Percentiles rank a stretch among this genome's conserved stretches.
Conservation (phyloP, 2,113 vertebrate species). For the Montifringilla adamsi region DNA sequence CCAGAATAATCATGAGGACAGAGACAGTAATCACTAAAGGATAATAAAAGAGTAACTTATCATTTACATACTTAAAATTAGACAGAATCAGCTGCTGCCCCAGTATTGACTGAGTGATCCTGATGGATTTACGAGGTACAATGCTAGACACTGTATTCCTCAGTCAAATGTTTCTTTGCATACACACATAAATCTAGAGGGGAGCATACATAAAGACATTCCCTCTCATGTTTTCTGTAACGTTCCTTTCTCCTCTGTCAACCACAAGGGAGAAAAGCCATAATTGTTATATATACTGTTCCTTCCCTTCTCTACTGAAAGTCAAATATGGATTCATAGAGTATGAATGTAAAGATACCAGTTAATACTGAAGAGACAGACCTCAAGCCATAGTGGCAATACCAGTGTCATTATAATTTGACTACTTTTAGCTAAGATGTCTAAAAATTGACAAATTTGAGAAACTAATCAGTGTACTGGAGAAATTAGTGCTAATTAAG, state of each 20-base stretch:
- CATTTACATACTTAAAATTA: background rate
- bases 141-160: background rate
- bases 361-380: background rate
- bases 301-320: background rate
- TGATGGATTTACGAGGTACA: background rate
- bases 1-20: background rate
- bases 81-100: background rate
- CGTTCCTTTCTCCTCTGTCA: background rate
- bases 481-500: conserved; percentile 61
- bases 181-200: background rate
- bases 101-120: background rate
- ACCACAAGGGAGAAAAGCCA: background rate
- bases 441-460: conserved; percentile 5
- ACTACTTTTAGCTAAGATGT: background rate
- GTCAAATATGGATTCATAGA: background rate
- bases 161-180: background rate
- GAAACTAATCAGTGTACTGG: background rate
- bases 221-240: background rate
- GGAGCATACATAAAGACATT: background rate
- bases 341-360: background rate
- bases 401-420: background rate
- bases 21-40: background rate
- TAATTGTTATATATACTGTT: background rate
- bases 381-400: background rate
- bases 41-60: background rate